These are phyloP conservation scores for Cancer borealis DNA, from an alignment of 2,888 invertebrate species.

Conservation along the genomic window DNA sequence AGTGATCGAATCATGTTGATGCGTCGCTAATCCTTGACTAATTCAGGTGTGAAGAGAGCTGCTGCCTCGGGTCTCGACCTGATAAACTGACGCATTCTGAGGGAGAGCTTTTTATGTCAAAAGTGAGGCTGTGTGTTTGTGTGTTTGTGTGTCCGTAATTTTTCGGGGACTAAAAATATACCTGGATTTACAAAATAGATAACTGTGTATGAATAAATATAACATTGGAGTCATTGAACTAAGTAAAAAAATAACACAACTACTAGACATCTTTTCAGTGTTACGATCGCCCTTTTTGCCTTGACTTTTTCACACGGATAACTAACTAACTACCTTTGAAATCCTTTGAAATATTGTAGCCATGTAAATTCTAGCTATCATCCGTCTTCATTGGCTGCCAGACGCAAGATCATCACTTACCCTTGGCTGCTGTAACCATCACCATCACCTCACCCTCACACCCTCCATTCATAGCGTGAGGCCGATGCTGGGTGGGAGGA, in stretches of 20 bases:
- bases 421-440: background rate
- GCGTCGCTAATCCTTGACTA: background rate
- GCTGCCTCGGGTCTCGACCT: background rate
- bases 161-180: background rate
- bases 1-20: background rate
- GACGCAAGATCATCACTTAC: background rate
- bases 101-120: background rate
- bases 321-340: background rate
- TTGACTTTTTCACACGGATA: background rate
- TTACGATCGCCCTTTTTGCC: background rate
- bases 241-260: no score
- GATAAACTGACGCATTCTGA: background rate
- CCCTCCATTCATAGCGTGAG: background rate
- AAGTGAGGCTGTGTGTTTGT: background rate
- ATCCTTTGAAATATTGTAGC: background rate
- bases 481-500: background rate
- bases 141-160: background rate
- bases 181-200: background rate
- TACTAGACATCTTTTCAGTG: no score
- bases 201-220: background rate
- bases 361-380: background rate
- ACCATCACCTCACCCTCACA: background rate
- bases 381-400: background rate
- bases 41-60: background rate
- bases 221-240: no score